Base-by-base conservation (phyloP, 2,113 vertebrate species). In the Paralichthys olivaceus region DNA sequence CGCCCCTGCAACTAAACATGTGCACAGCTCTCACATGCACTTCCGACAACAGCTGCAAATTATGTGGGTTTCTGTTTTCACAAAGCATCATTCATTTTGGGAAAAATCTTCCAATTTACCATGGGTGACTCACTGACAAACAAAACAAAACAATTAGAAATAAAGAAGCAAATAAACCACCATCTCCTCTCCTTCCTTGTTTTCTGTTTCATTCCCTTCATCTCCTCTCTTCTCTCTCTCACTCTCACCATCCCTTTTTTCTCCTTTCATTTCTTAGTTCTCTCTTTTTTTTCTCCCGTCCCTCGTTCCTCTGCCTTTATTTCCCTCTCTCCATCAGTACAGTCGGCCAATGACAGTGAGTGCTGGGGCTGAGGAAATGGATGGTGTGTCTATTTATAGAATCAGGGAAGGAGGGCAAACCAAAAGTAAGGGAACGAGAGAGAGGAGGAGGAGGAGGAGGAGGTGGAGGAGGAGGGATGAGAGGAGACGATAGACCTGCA, bases 351-450 rank as follows among this genome's bases (percentile, higher is more conserved):
- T 64, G 84, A 64, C 80, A 62, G 37, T 43, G 60, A 79, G 87
- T 71, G 80, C 88, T 61, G 40, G 8, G 63, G 91, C 84, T 88
- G 89, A 86, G 89, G 91, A 95, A 90, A 93, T 75, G 54, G 87
- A 93, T 83, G 89, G 69, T 55, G 84, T 28, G 79, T 89, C 91
- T 96, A 96, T 95, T 94, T 95, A 95, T 96, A 96, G 95, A 91
- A 80, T 4, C 92, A 84, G 87, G 91, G 93, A 94, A 93, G 90
- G 88, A 92, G 92, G 90, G 89, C 88, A 90, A 85, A 90, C 69
- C 76, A 84, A 88, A 92, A 92, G 84, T 91, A 82, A 92, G 85
- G 62, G 68, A 86, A 70, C 55, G 80, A 87, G 85, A 73, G 84
- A 49, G 74, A 7, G 84, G 69, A 84, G 85, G 1, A 74, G 15